These are phyloP conservation scores for Isaurus tuberculatus DNA, from an alignment of 92 coral and sea anemone genomes.

Conservation along the genomic window DNA sequence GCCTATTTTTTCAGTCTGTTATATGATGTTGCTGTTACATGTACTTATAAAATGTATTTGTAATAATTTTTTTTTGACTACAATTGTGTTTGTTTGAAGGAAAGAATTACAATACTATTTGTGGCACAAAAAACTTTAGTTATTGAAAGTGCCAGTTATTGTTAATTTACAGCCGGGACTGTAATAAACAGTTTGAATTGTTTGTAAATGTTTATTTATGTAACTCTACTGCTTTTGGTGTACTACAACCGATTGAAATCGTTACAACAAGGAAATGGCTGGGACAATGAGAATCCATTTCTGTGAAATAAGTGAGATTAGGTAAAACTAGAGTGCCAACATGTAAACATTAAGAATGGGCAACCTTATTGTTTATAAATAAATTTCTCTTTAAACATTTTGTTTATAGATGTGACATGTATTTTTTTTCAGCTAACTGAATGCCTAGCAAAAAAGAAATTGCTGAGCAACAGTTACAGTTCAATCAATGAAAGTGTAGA, in stretches of 20 bases:
- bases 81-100: conserved; percentile 37
- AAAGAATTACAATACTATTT: conserved; percentile 35
- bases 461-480: background rate
- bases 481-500: conserved; percentile 15
- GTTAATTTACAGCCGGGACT: conserved; percentile 45
- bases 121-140: conserved; percentile 46
- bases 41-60: conserved; percentile 8
- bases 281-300: conserved; percentile 45
- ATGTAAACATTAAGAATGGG: too few relatives aligned
- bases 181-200: conserved; percentile 47
- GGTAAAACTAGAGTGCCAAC: conserved; percentile 2
- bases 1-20: conserved; percentile 36
- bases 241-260: background rate
- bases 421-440: background rate
- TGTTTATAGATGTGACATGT: too few relatives aligned
- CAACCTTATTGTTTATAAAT: too few relatives aligned
- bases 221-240: conserved; percentile 1
- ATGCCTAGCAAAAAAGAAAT: background rate
- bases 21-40: conserved; percentile 36
- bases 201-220: conserved; percentile 6
- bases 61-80: conserved; percentile 40
- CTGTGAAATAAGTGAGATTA: conserved; percentile 30
- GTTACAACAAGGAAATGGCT: conserved; percentile 25
- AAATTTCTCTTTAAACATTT: too few relatives aligned
- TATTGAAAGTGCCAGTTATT: conserved; percentile 44